Evolutionary conservation across 2,797 vertebrate genomes (phyloP), one percentile per base, ranked within the genome.

Genomic region (Mus minutoides): DNA sequence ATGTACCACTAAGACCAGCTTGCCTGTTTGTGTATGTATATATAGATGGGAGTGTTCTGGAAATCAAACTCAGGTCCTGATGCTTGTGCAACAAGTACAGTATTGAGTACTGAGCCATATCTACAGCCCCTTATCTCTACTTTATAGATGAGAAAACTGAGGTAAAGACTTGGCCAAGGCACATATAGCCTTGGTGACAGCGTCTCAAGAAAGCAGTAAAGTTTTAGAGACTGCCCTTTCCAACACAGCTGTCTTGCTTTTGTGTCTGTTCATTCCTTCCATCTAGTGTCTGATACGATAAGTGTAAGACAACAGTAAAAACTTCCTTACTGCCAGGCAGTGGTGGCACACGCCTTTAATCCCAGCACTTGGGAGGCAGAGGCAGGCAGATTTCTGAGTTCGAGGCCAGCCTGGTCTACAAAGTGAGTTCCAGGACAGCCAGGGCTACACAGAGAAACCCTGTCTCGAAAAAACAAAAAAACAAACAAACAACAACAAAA

Each of bases 161-260:
- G 67, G n/a, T 71, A 37, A 34, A 37, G n/a, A 71, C 67, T 46
- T 77, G 26, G 14, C 37, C 0, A 6, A 14, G 7, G 54, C 67
- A 6, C 2, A 54, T 2, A 46, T 8, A n/a, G 10, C 56, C 2
- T 1, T 1, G 2, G 62, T 13, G 8, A 31, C 87, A 71, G 29
- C 2, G 46, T 56, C 34, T 37, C 21, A 40, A 2, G 31, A 4
- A 6, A 22, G 71, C 49, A 71, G 62, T 52, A 31, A 10, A 4
- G 11, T 26, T 11, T 19, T 40, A 8, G 13, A 16, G 22, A 43
- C 80, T 31, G 6, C 24, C 11, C 17, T 80, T 93, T 1, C 17
- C 2, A 9, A 13, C 46, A 60, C 67, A 86, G 56, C 64, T 46
- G 3, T 67, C 34, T 34, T 43, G 79, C 37, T 71, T 46, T 54